These are phyloP conservation scores for Panurus biarmicus DNA, from an alignment of 2,113 vertebrate species.

Conservation along the genomic window DNA sequence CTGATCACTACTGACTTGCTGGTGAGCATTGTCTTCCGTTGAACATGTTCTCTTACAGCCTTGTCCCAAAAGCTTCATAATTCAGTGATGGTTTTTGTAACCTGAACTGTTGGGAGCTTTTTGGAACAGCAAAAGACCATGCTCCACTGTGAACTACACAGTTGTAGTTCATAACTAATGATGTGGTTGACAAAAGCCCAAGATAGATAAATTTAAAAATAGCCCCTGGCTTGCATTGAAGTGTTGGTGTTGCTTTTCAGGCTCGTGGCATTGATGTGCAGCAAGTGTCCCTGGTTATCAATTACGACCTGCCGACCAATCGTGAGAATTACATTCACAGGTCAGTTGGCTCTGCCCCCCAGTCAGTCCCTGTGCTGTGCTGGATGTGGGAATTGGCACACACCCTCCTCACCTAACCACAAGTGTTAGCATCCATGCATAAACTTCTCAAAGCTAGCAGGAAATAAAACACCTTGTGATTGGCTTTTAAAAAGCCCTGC, in stretches of 20 bases:
- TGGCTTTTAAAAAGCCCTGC: neutral
- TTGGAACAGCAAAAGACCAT: constrained; percentile 79
- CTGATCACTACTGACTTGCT: constrained; percentile 97
- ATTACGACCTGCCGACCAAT: constrained; percentile 98
- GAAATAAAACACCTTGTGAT: neutral
- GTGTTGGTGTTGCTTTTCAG: constrained; percentile 59
- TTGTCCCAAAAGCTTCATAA: constrained; percentile 60
- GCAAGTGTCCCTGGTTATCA: constrained; percentile 97
- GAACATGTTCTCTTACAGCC: accelerated
- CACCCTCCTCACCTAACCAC: neutral
- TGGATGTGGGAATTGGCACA: neutral
- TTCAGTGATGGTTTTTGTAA: constrained; percentile 61
- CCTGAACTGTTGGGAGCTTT: constrained; percentile 65
- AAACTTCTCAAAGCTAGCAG: neutral
- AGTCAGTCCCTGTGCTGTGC: neutral
- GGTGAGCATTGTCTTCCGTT: constrained; percentile 66
- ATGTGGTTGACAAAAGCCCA: constrained; percentile 66
- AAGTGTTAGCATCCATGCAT: neutral
- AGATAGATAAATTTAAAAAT: accelerated
- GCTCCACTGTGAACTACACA: constrained; percentile 79
- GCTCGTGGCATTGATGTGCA: constrained; percentile 98
- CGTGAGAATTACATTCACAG: constrained; percentile 99
- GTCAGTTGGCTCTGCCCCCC: constrained; percentile 62
- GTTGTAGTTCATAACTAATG: constrained; percentile 78
- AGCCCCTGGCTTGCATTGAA: neutral